A percentile compares a stretch with the other conserved stretches of the same genome.
These are phyloP conservation scores for Pseudomyrmex gracilis DNA, from an alignment of 1,140 invertebrate genomes.

Conservation along the genomic window DNA sequence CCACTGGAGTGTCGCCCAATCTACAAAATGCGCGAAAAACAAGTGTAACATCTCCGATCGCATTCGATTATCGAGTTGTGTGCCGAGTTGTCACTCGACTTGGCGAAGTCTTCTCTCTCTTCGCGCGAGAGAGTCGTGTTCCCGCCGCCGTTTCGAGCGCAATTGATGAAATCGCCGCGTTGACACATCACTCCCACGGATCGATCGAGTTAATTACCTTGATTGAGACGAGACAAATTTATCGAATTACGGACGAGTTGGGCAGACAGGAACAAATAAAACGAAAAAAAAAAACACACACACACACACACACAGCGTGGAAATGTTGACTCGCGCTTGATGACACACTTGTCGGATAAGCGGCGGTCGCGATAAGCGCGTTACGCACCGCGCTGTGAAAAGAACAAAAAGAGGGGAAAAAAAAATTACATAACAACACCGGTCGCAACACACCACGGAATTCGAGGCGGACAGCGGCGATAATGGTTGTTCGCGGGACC, in stretches of 20 bases:
- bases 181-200: too few species aligned
- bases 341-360: neutral
- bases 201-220: too few species aligned
- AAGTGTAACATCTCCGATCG: too few species aligned
- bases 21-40: neutral
- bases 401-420: neutral
- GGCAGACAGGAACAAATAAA: neutral
- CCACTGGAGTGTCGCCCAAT: neutral
- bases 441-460: neutral
- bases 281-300: too few species aligned
- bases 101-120: too few species aligned
- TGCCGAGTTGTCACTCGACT: too few species aligned
- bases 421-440: slow-evolving; percentile 59
- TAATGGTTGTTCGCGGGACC: slow-evolving; percentile 23
- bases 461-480: slow-evolving; percentile 20
- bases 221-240: too few species aligned
- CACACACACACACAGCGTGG: neutral
- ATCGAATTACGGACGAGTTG: too few species aligned
- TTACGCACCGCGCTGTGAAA: neutral
- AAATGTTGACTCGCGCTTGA: slow-evolving; percentile 23
- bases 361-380: neutral
- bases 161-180: too few species aligned
- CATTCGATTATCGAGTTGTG: too few species aligned
- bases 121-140: too few species aligned
- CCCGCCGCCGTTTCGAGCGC: too few species aligned